phyloP scores from a whole-genome alignment of 2,888 invertebrate genomes.

The Sinotaia quadrata region DNA sequence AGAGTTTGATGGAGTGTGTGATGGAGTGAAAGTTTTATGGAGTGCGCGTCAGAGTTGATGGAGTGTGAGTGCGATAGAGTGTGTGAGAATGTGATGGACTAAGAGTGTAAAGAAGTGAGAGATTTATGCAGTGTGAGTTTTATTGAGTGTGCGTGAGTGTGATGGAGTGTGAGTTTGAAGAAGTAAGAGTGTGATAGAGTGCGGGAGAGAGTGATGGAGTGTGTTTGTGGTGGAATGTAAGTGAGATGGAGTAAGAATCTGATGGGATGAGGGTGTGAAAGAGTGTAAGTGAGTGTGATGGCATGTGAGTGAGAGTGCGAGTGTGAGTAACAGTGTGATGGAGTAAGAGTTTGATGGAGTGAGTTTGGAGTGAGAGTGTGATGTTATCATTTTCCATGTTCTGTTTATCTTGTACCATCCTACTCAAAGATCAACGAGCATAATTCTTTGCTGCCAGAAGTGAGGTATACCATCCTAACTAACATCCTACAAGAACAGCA shows the following conservation, averaged over 20 bases:
- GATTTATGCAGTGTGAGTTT: not conserved
- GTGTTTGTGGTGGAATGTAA: conserved; percentile 1
- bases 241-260: not conserved
- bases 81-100: not conserved
- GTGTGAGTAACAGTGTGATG: not conserved
- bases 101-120: not conserved
- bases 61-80: not conserved
- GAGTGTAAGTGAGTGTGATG: not conserved
- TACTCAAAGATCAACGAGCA: no score
- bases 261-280: not conserved
- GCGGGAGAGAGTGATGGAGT: not conserved
- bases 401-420: no score
- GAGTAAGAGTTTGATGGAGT: not conserved
- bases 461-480: no score
- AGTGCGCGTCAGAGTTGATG: not conserved
- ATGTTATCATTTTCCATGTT: no score
- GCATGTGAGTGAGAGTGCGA: not conserved
- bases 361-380: no score
- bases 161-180: not conserved
- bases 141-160: not conserved
- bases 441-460: no score
- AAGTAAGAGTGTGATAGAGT: not conserved
- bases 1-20: not conserved
- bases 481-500: no score
- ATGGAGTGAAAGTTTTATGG: not conserved